Base-by-base conservation (phyloP, 2,113 vertebrate genomes). In the Carassius carassius region DNA sequence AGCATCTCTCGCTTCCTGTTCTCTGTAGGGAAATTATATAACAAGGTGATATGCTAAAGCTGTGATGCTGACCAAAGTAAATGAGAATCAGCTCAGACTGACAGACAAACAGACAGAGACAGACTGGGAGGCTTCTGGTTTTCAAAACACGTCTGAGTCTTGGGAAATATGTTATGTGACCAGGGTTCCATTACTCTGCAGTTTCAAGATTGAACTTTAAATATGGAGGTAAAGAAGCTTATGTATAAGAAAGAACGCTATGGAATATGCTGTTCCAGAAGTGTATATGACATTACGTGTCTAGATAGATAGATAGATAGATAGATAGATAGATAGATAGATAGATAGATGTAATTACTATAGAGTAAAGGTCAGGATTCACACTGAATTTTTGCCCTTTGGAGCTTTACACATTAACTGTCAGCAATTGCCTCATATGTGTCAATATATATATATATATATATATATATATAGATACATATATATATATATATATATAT, bases 31-130 rank as follows among this genome's bases (percentile, higher is more conserved):
- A 76, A 87, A 72, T 72, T 6, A 75, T 21, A 58, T 29, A 85
- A 84, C 65, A 60, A 19, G 32, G 51, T 54, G 78, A 72, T 77
- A 29, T 58, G 49, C 54, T 14, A n/a, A 63, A 44, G 56, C 70
- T 58, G 32, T 78, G 32, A 47, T 37, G 47, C 29, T 84, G 75
- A 78, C 47, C 62, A 44, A 74, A 76, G 72, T 51, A 82, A 82
- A 85, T 87, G 73, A 81, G 69, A 80, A 81, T 69, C 23, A 56
- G 19, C 58, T 60, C 77, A 62, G 58, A 78, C 44, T 78, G 78
- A 54, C 47, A 85, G 37, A 51, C 16, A 37, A 63, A 60, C 37
- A 73, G 85, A 65, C 19, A 35, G n/a, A 78, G 41, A 51, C 23
- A 73, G 62, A 74, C 73, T 47, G 5, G 29, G 73, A 29, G 58